phyloP scores from a whole-genome alignment of 2,113 vertebrate species.

The Xerus inauris region DNA sequence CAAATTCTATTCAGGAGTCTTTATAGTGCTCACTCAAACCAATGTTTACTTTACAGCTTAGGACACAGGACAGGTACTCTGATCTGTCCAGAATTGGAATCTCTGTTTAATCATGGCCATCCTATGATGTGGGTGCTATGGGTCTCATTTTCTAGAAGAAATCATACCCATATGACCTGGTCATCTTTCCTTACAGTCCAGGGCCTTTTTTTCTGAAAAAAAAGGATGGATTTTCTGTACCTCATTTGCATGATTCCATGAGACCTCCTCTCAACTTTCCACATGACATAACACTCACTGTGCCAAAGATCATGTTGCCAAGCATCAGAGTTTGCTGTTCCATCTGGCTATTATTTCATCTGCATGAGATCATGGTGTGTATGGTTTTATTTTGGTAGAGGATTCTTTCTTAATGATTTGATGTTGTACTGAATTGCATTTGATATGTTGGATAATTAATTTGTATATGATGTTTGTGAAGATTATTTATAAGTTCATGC shows the following conservation, averaged over 20 bases:
- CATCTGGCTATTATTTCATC: constrained; percentile 55
- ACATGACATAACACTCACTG: background rate
- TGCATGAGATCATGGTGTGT: background rate
- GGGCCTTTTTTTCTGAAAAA: background rate
- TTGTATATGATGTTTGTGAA: constrained; percentile 56
- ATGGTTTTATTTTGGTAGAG: constrained; percentile 12
- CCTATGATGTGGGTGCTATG: background rate
- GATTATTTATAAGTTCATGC: constrained; percentile 41
- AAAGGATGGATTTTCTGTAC: background rate
- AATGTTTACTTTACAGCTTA: background rate
- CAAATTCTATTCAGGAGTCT: background rate
- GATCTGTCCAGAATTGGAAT: constrained; percentile 6
- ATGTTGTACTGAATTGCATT: constrained; percentile 50
- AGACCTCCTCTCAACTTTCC: constrained; percentile 11
- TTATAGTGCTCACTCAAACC: background rate
- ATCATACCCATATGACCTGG: background rate
- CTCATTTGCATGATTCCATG: background rate
- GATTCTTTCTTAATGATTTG: constrained; percentile 17
- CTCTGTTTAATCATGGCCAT: background rate
- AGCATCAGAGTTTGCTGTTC: constrained; percentile 6
- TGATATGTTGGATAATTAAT: constrained; percentile 52
- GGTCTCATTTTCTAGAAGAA: background rate
- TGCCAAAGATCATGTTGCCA: background rate
- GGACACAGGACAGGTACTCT: background rate
- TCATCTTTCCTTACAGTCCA: background rate